Base-by-base conservation (phyloP, 2,888 invertebrate species). In the Chouioia cunea region DNA sequence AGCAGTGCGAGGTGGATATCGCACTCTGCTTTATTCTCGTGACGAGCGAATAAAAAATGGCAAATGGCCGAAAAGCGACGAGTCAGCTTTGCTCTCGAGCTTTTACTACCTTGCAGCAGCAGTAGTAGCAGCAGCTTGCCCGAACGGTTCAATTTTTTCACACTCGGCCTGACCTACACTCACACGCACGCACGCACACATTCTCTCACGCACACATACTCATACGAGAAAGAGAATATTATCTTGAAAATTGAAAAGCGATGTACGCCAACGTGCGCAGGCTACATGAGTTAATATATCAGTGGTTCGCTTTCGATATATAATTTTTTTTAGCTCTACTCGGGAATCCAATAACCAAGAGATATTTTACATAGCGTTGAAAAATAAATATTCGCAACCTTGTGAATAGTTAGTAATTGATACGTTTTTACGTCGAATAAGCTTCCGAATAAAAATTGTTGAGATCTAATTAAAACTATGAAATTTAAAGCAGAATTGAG, bases 141-240 rank as follows among this genome's bases (percentile, higher is more conserved):
- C 63, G 63, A 70, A 72, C 65, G 65, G 65, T 69, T 73, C 58
- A 69, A 73, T 69, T 69, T 71, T 71, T 67, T 20, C 20, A 36
- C 36, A 2, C n/a, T 15, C 23, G 27, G 2, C 8, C 60, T 23
- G 50, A 44, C 15, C 52, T 52, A 43, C 58, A 10, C 43, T 48
- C 18, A 65, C 14, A 14, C 27, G 16, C 10, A 4, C 22, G 15
- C 22, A n/a, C 60, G 27, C 54, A 12, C 46, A 4, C 1, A 36
- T n/a, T n/a, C n/a, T n/a, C n/a, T n/a, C 52, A 22, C 16, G 2
- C 20, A n/a, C n/a, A 20, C 54, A 12, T 27, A 4, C 1, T 10
- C 36, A 18, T 10, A 20, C 1, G 18, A 46, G 12, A 6, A 2
- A 36, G 36, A 1, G 36, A 36, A 12, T 36, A 36, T 36, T 36